Evolutionary conservation across 1,140 invertebrate genomes (phyloP).

Genomic region (Anastrepha obliqua): DNA sequence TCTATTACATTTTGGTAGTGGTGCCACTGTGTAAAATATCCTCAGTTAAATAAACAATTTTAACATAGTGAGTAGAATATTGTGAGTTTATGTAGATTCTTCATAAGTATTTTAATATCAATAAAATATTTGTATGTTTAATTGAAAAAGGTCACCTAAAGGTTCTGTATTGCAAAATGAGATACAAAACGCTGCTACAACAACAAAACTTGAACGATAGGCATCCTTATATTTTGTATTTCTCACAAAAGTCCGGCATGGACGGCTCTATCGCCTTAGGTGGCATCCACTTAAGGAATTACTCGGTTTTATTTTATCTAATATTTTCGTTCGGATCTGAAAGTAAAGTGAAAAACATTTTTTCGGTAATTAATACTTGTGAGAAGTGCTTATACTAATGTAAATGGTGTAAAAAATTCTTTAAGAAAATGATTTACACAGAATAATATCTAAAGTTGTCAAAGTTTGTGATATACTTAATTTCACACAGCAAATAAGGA

Average conservation of each 20-base stretch:
- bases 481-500: neutral
- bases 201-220: too few relatives aligned
- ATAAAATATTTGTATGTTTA: too few relatives aligned
- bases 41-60: too few relatives aligned
- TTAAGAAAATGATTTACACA: neutral
- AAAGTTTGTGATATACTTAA: conserved; percentile 30
- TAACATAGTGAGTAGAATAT: too few relatives aligned
- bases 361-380: conserved; percentile 1
- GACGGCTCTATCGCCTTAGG: neutral
- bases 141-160: too few relatives aligned
- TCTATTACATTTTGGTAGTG: neutral
- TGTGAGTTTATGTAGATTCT: too few relatives aligned
- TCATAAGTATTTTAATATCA: too few relatives aligned
- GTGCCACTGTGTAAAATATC: neutral
- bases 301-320: neutral
- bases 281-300: conserved; percentile 14
- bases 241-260: neutral
- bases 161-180: too few relatives aligned
- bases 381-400: neutral
- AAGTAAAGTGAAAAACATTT: conserved; percentile 19
- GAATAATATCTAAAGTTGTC: neutral
- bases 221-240: neutral
- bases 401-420: neutral
- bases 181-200: too few relatives aligned
- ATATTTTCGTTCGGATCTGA: conserved; percentile 24